Evolutionary conservation across 2,113 vertebrate genomes (phyloP).

Genomic region (Chitala chitala): DNA sequence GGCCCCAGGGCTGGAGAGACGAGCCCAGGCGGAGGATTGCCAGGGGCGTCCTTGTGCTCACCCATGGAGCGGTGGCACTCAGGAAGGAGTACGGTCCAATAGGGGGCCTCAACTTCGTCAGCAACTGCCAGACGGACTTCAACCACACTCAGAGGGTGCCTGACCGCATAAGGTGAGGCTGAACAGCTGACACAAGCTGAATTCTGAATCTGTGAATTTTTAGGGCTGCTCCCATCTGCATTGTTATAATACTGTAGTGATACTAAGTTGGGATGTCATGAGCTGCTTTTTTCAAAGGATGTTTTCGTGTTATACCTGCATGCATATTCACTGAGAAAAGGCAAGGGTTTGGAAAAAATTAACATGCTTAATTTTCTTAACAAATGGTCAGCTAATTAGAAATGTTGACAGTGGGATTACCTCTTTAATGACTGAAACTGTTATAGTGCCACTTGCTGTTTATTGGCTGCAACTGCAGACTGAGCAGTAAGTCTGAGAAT

Average conservation of each 20-base stretch:
- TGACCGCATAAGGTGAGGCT: constrained; percentile 74
- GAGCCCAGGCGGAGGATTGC: constrained; percentile 74
- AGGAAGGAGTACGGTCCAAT: constrained; percentile 76
- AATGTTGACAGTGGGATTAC: background rate
- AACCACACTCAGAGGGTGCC: constrained; percentile 71
- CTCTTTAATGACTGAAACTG: background rate
- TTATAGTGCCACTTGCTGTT: constrained; percentile 51
- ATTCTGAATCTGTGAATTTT: too few relatives aligned
- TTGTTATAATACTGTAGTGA: background rate
- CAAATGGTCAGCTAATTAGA: background rate
- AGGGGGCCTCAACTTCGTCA: constrained; percentile 78
- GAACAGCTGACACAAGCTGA: background rate
- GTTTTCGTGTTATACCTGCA: background rate
- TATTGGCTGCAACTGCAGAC: constrained; percentile 51
- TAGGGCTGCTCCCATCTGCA: background rate
- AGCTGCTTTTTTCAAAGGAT: background rate
- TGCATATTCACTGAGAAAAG: background rate
- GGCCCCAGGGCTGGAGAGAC: constrained; percentile 85
- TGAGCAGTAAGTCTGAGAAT: constrained; percentile 45
- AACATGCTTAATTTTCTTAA: background rate
- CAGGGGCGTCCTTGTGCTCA: constrained; percentile 83
- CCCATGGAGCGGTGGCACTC: constrained; percentile 80
- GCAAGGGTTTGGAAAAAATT: background rate
- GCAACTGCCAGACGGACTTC: constrained; percentile 78
- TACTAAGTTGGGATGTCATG: background rate